Evolutionary conservation across 2,113 vertebrate species (phyloP), one percentile per base, ranked within the genome.

Genomic region (Daboia siamensis): DNA sequence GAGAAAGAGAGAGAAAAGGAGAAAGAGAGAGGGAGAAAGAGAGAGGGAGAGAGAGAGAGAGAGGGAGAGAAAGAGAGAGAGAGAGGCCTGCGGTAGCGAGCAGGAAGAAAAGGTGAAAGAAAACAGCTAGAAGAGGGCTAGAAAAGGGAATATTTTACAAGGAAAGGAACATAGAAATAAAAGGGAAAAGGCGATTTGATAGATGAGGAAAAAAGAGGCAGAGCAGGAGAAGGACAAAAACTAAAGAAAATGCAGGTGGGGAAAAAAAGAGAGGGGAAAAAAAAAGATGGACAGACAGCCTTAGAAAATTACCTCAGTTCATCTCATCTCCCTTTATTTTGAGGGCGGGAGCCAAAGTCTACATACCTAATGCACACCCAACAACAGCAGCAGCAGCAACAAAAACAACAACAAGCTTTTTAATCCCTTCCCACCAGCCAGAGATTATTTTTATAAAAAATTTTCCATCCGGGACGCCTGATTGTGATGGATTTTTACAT

Each of bases 141-240:
- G 2, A 61, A 64, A 29, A 64, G 26, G 26, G 10, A 64, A 64
- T 64, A 11, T 64, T 74, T 74, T 74, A n/a, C 7, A 57, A 86
- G 9, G n/a, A 56, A 39, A 59, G 23, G 9, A 21, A 9, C 23
- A 12, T 13, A 44, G 26, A 4, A 39, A 29, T 11, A 9, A 10
- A 1, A 1, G 0, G 8, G 12, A 9, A 51, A 44, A 20, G 51
- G 11, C 9, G 23, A 5, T 39, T 17, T 1, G 4, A 12, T 2
- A 1, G 1, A 15, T 7, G 26, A 21, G 5, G 3, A 87, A 26
- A 55, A 52, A 10, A 39, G 33, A 29, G 23, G 33, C 3, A 12
- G 44, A 59, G 44, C 4, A 85, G 51, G 3, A 24, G 7, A 51
- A 92, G 10, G 17, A 26, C 2, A 17, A 6, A 29, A 17, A 54